phyloP scores from a whole-genome alignment of 2,888 invertebrate genomes.

The Slavum lentiscoides region DNA sequence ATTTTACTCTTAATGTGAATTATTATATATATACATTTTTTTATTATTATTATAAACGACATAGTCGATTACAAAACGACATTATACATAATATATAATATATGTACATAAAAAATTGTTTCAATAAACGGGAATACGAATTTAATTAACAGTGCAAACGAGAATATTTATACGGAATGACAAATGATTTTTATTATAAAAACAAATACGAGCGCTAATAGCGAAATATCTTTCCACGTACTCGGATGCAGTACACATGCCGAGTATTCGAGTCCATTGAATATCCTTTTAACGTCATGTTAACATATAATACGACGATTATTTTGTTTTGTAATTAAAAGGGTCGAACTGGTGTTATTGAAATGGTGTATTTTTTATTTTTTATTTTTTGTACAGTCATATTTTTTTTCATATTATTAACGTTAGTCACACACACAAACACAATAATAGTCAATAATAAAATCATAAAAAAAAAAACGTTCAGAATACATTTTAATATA shows the following conservation, averaged over 20 bases:
- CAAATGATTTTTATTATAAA: neutral
- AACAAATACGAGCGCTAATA: too few relatives aligned
- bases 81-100: too few relatives aligned
- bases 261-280: neutral
- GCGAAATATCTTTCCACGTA: too few relatives aligned
- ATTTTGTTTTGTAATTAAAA: slow-evolving; percentile 21
- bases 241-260: neutral
- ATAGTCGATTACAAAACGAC: too few relatives aligned
- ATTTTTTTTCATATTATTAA: neutral
- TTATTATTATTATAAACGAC: too few relatives aligned
- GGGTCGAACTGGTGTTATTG: neutral
- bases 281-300: neutral
- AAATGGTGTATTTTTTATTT: slow-evolving; percentile 3
- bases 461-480: neutral
- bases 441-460: neutral
- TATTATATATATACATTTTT: too few relatives aligned
- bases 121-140: too few relatives aligned
- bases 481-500: too few relatives aligned
- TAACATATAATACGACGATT: neutral
- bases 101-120: too few relatives aligned
- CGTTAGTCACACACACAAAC: too few relatives aligned
- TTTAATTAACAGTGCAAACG: too few relatives aligned
- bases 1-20: too few relatives aligned
- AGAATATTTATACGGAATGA: neutral
- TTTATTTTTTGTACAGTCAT: neutral